Conservation (phyloP, 2,888 invertebrate species). For the Apeira syringaria region DNA sequence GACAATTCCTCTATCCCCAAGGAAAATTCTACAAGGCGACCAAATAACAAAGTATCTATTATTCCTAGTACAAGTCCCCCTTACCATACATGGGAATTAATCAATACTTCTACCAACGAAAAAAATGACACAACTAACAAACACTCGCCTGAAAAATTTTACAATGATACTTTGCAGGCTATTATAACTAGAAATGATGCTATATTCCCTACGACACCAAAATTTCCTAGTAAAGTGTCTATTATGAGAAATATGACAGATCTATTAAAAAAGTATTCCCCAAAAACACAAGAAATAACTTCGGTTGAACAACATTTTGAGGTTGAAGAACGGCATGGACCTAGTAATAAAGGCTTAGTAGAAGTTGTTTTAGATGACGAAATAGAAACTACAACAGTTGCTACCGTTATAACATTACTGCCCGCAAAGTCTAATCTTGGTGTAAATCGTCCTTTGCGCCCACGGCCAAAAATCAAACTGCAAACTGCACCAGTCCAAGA, state of each 20-base stretch:
- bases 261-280: conserved; percentile 85
- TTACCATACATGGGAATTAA: conserved; percentile 83
- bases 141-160: conserved; percentile 79
- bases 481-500: conserved; percentile 59
- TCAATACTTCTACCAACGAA: conserved; percentile 77
- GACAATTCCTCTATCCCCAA: conserved; percentile 30
- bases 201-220: conserved; percentile 68
- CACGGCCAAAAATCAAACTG: conserved; percentile 80
- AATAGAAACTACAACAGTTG: conserved; percentile 63
- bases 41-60: conserved; percentile 75
- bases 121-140: conserved; percentile 61
- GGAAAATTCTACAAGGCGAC: conserved; percentile 67
- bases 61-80: conserved; percentile 69
- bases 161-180: conserved; percentile 85
- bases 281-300: conserved; percentile 53
- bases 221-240: conserved; percentile 68
- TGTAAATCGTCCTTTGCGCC: conserved; percentile 87
- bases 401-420: conserved; percentile 83
- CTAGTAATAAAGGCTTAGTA: conserved; percentile 66
- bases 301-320: conserved; percentile 39
- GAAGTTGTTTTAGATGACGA: conserved; percentile 75
- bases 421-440: conserved; percentile 92
- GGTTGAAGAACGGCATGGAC: conserved; percentile 51
- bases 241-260: conserved; percentile 85
- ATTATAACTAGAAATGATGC: conserved; percentile 84